Evolutionary conservation across 2,113 vertebrate genomes (phyloP), one percentile per base, ranked within the genome.

Genomic region (Miniopterus natalensis): DNA sequence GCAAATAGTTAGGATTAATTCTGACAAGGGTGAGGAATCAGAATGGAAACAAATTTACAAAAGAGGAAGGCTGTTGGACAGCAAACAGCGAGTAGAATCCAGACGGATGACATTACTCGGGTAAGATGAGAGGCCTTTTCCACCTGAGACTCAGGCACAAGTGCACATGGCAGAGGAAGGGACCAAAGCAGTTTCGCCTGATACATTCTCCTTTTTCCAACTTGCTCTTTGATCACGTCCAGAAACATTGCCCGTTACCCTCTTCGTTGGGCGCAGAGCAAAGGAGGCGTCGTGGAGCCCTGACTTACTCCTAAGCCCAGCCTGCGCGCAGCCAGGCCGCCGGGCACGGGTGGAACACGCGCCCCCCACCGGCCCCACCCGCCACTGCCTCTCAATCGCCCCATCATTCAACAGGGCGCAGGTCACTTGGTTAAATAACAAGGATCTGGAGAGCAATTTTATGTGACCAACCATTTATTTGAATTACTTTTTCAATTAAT

Each of bases 341-440:
- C 21, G 53, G 61, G 11, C 0, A 42, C 20, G n/a, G 13, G 51
- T 59, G 61, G 55, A 70, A 47, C 36, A 18, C 31, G 40, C 31
- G 1, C 27, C 8, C 1, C 11, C 59, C 59, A 9, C 27, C 25
- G 3, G 1, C 27, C 27, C 27, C 27, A 1, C 51, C 4, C 27
- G 29, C 27, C n/a, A 57, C 3, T 29, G 8, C 27, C n/a, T 83
- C 83, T 55, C 6, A 74, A 61, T 42, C 88, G 1, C 2, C 18
- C 47, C 75, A 61, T 80, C 25, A 49, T 77, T 70, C 20, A 90
- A 73, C 29, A 23, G 3, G 18, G 88, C 15, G 61, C 63, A 70
- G 31, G 49, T 31, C 31, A 63, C 9, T 18, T 87, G 5, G 2
- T 55, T 68, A 86, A 86, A 66, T 71, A 83, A 80, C 86, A 45